Evolutionary conservation across 2,888 invertebrate genomes (phyloP).

Genomic region (Tiliacea citrago): DNA sequence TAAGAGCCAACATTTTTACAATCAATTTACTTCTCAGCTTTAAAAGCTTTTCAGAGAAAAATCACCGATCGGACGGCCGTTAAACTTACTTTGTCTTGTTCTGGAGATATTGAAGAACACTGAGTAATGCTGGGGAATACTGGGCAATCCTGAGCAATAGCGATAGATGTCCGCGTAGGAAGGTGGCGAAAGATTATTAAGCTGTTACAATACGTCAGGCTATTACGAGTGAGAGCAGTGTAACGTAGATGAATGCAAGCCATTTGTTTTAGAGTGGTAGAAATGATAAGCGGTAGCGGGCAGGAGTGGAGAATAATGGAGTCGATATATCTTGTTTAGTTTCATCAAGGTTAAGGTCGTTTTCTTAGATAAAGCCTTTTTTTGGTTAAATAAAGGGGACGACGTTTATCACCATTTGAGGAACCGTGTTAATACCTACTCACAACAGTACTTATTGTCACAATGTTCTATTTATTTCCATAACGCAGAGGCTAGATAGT

Average conservation of each 20-base stretch:
- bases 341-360: slow-evolving; percentile 24
- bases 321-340: slow-evolving; percentile 2
- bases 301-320: not conserved
- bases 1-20: slow-evolving; percentile 64
- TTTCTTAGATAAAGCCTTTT: slow-evolving; percentile 10
- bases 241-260: slow-evolving; percentile 83
- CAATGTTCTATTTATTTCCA: not conserved
- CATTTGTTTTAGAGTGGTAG: slow-evolving; percentile 74
- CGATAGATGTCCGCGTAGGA: slow-evolving; percentile 65
- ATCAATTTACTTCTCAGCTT: slow-evolving; percentile 70
- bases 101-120: slow-evolving; percentile 33
- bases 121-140: slow-evolving; percentile 21
- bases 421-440: not conserved
- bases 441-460: not conserved
- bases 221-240: slow-evolving; percentile 81
- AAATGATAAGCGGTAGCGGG: slow-evolving; percentile 60
- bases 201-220: slow-evolving; percentile 85
- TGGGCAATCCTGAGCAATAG: slow-evolving; percentile 15
- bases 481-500: not conserved
- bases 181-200: slow-evolving; percentile 79
- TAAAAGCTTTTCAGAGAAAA: slow-evolving; percentile 77
- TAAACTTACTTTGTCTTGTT: slow-evolving; percentile 73
- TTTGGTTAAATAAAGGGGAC: slow-evolving; percentile 1
- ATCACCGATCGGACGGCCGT: slow-evolving; percentile 70
- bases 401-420: slow-evolving; percentile 1